Evolutionary conservation across 2,797 vertebrate genomes (phyloP), one percentile per base, ranked within the genome.

Genomic region (Microctenopoma steveboyesi): DNA sequence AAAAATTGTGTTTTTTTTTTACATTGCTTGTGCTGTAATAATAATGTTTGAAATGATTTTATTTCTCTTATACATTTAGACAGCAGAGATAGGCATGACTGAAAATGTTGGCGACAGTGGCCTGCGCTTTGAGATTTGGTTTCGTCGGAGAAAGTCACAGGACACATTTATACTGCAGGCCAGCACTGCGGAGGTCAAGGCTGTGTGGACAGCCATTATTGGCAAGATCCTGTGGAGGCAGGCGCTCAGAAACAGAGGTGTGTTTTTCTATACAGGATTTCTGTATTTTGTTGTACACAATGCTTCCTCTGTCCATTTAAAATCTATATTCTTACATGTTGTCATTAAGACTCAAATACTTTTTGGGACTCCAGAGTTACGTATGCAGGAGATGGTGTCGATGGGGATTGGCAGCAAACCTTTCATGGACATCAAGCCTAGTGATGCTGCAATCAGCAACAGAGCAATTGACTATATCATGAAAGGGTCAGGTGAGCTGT

Each of bases 91-190:
- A 35, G 94, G 95, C 12, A 94, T 96, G 95, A 96, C 95, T 0
- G 95, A 96, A 81, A 95, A 93, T 12, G 93, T 96, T 0, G 95
- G 95, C 0, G 94, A 95, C 81, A 95, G 94, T 3, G 95, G 95
- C 18, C 91, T 96, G 12, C 91, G 94, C 4, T 95, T 96, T 71
- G 95, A 96, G 91, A 96, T 96, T 78, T 96, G 95, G 95, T 96
- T 96, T 72, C 92, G 95, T 11, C 90, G 95, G 49, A 93, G 93
- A 74, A 95, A 96, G 82, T 94, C 94, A 6, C 95, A 96, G 80
- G 95, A 96, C 82, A 95, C 95, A 1, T 96, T 95, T 62, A 92
- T 96, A 72, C 94, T 96, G 25, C 95, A 96, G 67, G 94, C 95
- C 56, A 86, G 90, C 78, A 94, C 95, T 0, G 74, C 86, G 0